Conservation (phyloP, 2,113 vertebrate species). For the Hemiprocne comata region DNA sequence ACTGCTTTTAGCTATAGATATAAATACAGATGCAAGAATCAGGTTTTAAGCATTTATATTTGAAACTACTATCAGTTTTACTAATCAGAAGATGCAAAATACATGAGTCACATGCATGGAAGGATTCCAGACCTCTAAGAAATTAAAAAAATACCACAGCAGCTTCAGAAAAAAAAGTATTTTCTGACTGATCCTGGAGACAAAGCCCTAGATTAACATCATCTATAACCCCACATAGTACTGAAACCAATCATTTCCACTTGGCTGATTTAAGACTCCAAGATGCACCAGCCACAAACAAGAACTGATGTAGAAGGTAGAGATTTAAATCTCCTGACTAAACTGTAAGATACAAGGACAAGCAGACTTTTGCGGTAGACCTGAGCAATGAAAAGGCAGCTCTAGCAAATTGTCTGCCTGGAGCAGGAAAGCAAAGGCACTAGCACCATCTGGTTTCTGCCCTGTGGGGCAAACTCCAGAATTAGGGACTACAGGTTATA, state of each 20-base stretch:
- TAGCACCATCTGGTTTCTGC: accelerated
- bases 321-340: neutral
- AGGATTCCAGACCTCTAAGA: neutral
- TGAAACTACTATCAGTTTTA: neutral
- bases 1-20: neutral
- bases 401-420: neutral
- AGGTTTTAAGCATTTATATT: neutral
- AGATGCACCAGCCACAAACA: neutral
- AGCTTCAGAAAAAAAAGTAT: neutral
- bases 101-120: neutral
- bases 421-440: neutral
- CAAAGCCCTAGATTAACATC: neutral
- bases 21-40: neutral
- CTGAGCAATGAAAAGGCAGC: neutral
- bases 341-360: neutral
- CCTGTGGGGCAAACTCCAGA: accelerated
- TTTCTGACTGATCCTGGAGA: neutral
- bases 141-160: neutral
- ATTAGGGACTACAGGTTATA: neutral
- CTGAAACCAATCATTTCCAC: neutral
- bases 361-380: neutral
- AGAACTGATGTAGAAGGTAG: neutral
- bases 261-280: neutral
- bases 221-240: neutral
- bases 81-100: neutral